Conservation (phyloP, 23 tunicate genomes). For the Trididemnum nubilum region DNA sequence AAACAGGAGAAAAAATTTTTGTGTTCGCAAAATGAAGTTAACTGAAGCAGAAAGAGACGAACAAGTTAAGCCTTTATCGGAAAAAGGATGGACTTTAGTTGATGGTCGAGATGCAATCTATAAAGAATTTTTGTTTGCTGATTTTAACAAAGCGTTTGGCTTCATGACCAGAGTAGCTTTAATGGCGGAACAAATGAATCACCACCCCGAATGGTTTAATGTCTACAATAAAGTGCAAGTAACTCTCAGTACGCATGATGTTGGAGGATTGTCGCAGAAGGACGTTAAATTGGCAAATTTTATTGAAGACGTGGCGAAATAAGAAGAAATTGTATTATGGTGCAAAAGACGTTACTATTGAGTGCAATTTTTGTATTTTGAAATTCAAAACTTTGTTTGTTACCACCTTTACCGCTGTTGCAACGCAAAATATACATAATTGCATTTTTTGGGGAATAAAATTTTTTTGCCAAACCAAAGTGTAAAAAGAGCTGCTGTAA, state of each 20-base stretch:
- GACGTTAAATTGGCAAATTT: conserved; percentile 84
- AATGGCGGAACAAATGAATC: conserved; percentile 86
- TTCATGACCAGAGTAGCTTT: conserved; percentile 94
- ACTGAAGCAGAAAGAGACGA: conserved; percentile 53
- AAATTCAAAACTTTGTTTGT: too few relatives aligned
- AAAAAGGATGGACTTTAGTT: conserved; percentile 52
- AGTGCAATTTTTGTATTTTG: too few relatives aligned
- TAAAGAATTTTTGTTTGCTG: conserved; percentile 68
- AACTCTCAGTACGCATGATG: conserved; percentile 90
- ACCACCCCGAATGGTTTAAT: conserved; percentile 99
- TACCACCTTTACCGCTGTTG: too few relatives aligned
- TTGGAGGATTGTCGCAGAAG: conserved; percentile 78
- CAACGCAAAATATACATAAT: too few relatives aligned
- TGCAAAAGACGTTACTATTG: too few relatives aligned
- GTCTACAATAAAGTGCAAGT: conserved; percentile 94
- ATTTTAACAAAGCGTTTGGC: conserved; percentile 91
- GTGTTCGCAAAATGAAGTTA: conserved; percentile 53
- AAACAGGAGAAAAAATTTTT: too few relatives aligned
- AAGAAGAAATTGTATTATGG: background rate
- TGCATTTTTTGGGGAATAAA: too few relatives aligned
- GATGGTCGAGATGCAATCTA: conserved; percentile 73
- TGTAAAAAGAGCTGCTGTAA: too few relatives aligned
- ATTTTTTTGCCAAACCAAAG: too few relatives aligned
- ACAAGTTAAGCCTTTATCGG: conserved; percentile 16
- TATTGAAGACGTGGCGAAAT: conserved; percentile 57